Conservation (phyloP, 2,888 invertebrate species). For the Leuctra nigra region DNA sequence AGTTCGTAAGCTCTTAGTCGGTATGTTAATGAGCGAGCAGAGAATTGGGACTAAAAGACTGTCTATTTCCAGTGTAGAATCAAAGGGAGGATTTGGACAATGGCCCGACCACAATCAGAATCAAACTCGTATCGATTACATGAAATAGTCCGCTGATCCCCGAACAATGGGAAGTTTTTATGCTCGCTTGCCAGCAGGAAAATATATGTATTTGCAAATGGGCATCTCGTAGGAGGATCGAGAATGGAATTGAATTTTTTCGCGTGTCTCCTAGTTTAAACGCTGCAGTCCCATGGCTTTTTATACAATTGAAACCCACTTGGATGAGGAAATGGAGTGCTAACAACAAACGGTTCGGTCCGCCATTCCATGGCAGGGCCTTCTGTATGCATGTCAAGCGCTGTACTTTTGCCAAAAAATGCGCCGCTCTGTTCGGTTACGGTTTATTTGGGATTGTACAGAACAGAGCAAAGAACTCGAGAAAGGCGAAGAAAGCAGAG, state of each 20-base stretch:
- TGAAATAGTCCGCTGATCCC: slow-evolving; percentile 6
- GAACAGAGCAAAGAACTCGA: too few relatives aligned
- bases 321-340: slow-evolving; percentile 12
- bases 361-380: background rate
- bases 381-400: background rate
- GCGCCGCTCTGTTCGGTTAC: too few relatives aligned
- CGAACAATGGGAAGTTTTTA: slow-evolving; percentile 16
- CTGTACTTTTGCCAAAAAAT: slow-evolving; percentile 12
- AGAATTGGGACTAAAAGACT: background rate
- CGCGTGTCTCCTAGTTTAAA: slow-evolving; percentile 1
- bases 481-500: background rate
- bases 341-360: slow-evolving; percentile 5
- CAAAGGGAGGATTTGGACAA: slow-evolving; percentile 11
- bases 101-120: slow-evolving; percentile 14
- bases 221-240: slow-evolving; percentile 9
- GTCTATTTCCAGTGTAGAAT: background rate
- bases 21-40: slow-evolving; percentile 3
- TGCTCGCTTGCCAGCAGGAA: background rate
- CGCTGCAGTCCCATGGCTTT: background rate
- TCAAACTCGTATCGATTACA: slow-evolving; percentile 10
- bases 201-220: slow-evolving; percentile 18
- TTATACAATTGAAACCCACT: slow-evolving; percentile 13
- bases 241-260: slow-evolving; percentile 10
- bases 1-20: slow-evolving; percentile 5
- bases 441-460: slow-evolving; percentile 3